A percentile compares a stretch with the other conserved stretches of the same genome.
These are phyloP conservation scores for Garrulus glandarius DNA, from an alignment of 2,797 vertebrate species.

Conservation along the genomic window DNA sequence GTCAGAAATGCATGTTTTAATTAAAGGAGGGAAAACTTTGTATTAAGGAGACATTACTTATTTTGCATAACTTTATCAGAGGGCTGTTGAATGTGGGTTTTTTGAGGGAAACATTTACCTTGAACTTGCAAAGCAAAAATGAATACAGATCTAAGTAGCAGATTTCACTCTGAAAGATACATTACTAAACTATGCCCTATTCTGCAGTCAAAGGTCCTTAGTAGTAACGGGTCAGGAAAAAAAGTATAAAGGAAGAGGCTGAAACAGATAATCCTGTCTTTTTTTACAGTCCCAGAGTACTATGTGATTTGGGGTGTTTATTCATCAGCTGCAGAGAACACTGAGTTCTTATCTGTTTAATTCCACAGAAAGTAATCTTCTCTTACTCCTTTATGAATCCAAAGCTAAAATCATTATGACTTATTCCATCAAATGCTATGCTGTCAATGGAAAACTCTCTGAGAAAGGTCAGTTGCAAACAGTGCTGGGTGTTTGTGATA, in stretches of 20 bases:
- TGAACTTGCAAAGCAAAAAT: not conserved
- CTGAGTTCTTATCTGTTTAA: conserved; percentile 14
- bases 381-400: not conserved
- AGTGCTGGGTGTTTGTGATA: not conserved
- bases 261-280: conserved; percentile 79
- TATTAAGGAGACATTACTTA: not conserved
- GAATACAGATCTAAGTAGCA: not conserved
- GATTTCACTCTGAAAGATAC: conserved; percentile 42
- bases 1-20: not conserved
- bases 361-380: conserved; percentile 27
- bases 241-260: conserved; percentile 78
- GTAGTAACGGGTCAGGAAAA: conserved; percentile 79
- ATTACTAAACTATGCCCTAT: conserved; percentile 69
- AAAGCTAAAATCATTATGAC: conserved; percentile 48
- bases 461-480: conserved; percentile 33
- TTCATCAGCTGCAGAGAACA: conserved; percentile 74
- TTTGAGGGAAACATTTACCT: not conserved
- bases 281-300: conserved; percentile 75
- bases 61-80: not conserved
- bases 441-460: not conserved
- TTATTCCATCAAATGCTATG: conserved; percentile 32
- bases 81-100: rapidly evolving
- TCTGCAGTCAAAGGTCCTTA: conserved; percentile 75
- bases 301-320: conserved; percentile 76
- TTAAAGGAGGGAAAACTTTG: not conserved